A percentile compares a stretch with the other conserved stretches of the same genome.
Evolutionary conservation across 2,113 vertebrate genomes (phyloP).

Genomic region (Triplophysa rosa): DNA sequence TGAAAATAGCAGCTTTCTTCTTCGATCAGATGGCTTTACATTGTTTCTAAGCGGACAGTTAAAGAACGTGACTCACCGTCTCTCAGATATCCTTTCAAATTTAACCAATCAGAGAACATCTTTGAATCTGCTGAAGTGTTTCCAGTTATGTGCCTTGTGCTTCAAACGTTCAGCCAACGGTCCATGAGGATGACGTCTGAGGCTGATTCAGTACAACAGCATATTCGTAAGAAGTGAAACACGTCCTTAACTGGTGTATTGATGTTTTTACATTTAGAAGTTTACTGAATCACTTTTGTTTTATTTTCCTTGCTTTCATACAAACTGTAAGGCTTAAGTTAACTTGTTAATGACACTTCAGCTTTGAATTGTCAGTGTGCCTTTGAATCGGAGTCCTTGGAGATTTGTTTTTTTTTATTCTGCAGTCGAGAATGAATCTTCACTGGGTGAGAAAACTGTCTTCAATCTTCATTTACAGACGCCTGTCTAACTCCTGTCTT

Average conservation of each 20-base stretch:
- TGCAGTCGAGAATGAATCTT: slow-evolving; percentile 11
- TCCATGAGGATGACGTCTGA: too few species aligned
- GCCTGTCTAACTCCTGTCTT: not conserved
- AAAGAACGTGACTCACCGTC: too few species aligned
- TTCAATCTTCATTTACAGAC: not conserved
- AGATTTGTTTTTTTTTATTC: not conserved
- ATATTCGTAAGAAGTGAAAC: not conserved
- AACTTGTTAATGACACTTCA: slow-evolving; percentile 7
- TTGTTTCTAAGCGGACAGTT: too few species aligned
- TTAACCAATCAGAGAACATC: too few species aligned
- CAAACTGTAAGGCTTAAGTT: not conserved
- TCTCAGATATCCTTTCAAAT: too few species aligned
- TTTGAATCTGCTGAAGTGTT: too few species aligned
- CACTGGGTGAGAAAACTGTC: not conserved
- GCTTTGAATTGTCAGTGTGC: not conserved
- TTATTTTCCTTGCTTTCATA: not conserved
- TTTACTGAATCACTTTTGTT: not conserved
- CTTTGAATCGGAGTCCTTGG: slow-evolving; percentile 7
- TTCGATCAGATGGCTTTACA: too few species aligned
- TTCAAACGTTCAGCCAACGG: too few species aligned
- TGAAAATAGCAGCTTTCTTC: too few species aligned
- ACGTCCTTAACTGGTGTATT: not conserved
- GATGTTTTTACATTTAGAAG: not conserved
- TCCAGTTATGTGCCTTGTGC: too few species aligned
- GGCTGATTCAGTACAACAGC: too few species aligned